Percentiles rank a stretch among this genome's conserved stretches.
Conservation (phyloP, 2,797 vertebrate species). For the Gallirallus australis region DNA sequence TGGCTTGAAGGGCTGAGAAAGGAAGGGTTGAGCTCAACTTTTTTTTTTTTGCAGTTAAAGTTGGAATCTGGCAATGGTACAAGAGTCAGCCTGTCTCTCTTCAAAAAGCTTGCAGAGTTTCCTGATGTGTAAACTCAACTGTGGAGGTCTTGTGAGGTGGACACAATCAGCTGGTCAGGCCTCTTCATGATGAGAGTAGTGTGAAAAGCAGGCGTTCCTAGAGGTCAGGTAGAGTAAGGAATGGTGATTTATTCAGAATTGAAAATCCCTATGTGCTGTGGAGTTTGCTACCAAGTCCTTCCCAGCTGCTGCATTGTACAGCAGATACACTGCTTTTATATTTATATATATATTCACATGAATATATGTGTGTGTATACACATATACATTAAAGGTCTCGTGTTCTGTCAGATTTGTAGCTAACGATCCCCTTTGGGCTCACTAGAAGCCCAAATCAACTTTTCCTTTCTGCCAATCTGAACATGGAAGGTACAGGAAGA, state of each 20-base stretch:
- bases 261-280: rapidly evolving
- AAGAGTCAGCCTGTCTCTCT: background rate
- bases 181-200: background rate
- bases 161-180: background rate
- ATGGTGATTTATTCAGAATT: background rate
- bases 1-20: background rate
- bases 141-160: background rate
- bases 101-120: background rate
- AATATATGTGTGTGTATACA: rapidly evolving
- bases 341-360: background rate
- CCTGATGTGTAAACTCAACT: background rate
- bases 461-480: background rate
- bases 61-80: background rate
- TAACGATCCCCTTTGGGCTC: background rate
- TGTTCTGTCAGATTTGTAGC: background rate
- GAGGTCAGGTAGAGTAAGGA: background rate
- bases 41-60: background rate
- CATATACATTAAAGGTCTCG: background rate
- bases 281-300: background rate
- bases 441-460: background rate
- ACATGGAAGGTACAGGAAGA: constrained; percentile 34
- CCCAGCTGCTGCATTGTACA: background rate
- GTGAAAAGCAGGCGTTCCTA: background rate
- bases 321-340: background rate
- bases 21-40: background rate